Base-by-base conservation (phyloP, 2,888 invertebrate genomes). In the Venustoraphidia nigricollis region DNA sequence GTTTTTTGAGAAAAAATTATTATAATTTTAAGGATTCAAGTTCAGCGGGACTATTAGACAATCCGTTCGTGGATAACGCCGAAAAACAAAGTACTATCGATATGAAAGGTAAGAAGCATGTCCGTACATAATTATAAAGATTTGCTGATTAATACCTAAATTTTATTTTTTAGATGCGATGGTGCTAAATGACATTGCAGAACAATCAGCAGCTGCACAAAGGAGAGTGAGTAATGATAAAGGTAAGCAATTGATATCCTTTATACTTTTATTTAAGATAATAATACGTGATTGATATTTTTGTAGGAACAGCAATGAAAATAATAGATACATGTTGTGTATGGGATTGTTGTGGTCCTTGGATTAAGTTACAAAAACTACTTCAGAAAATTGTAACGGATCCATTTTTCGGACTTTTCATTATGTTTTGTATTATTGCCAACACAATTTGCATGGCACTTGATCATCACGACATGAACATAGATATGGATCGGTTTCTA, bases 361-460 rank as follows among this genome's bases (percentile, higher is more conserved):
- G 93, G 89, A 76, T 91, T 60, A 83, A 83, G 68, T 79, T 96
- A 65, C 90, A 93, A 73, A 86, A 89, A 71, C 88, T 78, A 72
- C 83, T 85, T 52, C 79, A 84, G 10, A 72, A 93, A 53, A 74
- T 97, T 60, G 94, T 97, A 57, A 94, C 96, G 72, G 96, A 97
- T 74, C 93, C 96, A 8, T 97, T 97, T 70, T 91, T 95, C 58
- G 97, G 97, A 67, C 76, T 97, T 58, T 95, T 96, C 72, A 96
- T 97, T 66, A 96, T 95, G 35, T 77, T 97, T 51, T 96, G 95
- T 70, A 97, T 97, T 70, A 90, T 96, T 54, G 91, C 93, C 62
- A 97, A 97, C 69, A 97, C 96, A 9, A 73, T 93, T 58, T 96
- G 95, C 73, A 95, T 96, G 95, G 95, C 94, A 14, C 72, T 94